Conservation (phyloP, 2,888 invertebrate genomes). For the Acronicta psi region DNA sequence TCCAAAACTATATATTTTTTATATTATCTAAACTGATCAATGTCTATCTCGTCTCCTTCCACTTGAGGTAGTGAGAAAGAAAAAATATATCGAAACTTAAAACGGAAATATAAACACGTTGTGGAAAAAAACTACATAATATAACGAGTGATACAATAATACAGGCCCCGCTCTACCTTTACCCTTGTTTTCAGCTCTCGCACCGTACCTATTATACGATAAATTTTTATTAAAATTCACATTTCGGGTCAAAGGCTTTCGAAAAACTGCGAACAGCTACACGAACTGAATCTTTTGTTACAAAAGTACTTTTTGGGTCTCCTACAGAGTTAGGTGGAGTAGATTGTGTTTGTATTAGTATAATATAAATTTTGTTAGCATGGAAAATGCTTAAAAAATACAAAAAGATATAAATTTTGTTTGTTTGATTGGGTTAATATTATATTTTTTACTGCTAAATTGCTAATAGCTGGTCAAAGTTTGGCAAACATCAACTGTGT, state of each 20-base stretch:
- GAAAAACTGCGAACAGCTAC: constrained; percentile 43
- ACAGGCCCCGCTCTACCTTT: constrained; percentile 33
- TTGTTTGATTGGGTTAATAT: no score
- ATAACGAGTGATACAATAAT: constrained; percentile 28
- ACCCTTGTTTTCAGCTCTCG: constrained; percentile 48
- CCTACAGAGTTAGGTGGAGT: constrained; percentile 13
- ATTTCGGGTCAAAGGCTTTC: constrained; percentile 60
- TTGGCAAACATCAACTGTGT: no score
- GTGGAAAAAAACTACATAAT: not conserved
- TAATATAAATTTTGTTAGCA: no score
- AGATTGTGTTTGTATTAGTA: constrained; percentile 2
- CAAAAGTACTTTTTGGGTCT: constrained; percentile 29
- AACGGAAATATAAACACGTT: not conserved
- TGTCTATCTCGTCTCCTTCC: no score
- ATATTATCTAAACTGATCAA: no score
- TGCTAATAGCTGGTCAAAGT: no score
- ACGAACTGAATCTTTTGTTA: constrained; percentile 51
- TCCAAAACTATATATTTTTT: no score
- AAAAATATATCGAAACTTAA: no score
- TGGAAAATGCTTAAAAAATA: no score
- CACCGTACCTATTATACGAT: constrained; percentile 62
- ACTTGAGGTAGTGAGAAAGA: no score
- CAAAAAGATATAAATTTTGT: no score
- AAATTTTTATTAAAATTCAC: constrained; percentile 63
- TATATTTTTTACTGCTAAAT: no score